These are phyloP conservation scores for Aquatica leii DNA, from an alignment of 2,888 invertebrate genomes.

Conservation along the genomic window DNA sequence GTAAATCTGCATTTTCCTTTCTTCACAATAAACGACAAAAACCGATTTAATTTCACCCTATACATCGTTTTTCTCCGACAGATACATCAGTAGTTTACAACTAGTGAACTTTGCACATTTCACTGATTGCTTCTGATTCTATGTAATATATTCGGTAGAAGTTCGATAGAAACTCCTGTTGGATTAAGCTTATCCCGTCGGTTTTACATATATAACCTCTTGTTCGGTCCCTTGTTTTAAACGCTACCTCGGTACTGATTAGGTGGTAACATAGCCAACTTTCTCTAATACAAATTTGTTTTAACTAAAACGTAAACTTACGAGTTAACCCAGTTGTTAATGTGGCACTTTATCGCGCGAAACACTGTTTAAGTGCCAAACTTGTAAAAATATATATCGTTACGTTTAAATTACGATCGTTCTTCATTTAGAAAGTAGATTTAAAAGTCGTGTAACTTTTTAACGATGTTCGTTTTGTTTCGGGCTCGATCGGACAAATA, in stretches of 20 bases:
- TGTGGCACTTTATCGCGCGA: neutral
- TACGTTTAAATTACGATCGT: too few species aligned
- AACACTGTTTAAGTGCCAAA: too few species aligned
- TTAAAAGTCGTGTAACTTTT: too few species aligned
- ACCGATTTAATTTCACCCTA: conserved; percentile 3
- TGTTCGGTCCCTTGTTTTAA: conserved; percentile 12
- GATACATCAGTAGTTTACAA: conserved; percentile 27
- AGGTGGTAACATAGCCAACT: conserved; percentile 20
- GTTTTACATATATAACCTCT: conserved; percentile 32
- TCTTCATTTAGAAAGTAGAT: too few species aligned
- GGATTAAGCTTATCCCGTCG: conserved; percentile 35
- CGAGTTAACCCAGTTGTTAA: conserved; percentile 1
- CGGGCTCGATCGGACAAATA: too few species aligned
- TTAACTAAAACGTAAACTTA: conserved; percentile 10
- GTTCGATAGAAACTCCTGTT: conserved; percentile 26
- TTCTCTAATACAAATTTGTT: conserved; percentile 10
- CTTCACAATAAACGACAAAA: neutral
- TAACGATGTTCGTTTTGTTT: too few species aligned
- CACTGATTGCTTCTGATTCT: conserved; percentile 30
- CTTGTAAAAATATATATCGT: too few species aligned
- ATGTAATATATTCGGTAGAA: conserved; percentile 31
- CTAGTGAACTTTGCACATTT: conserved; percentile 34
- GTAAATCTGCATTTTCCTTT: too few species aligned
- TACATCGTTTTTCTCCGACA: neutral
- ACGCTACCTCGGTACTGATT: conserved; percentile 12